Base-by-base conservation (phyloP, 1,140 invertebrate genomes). In the Zelostemma sp. region DNA sequence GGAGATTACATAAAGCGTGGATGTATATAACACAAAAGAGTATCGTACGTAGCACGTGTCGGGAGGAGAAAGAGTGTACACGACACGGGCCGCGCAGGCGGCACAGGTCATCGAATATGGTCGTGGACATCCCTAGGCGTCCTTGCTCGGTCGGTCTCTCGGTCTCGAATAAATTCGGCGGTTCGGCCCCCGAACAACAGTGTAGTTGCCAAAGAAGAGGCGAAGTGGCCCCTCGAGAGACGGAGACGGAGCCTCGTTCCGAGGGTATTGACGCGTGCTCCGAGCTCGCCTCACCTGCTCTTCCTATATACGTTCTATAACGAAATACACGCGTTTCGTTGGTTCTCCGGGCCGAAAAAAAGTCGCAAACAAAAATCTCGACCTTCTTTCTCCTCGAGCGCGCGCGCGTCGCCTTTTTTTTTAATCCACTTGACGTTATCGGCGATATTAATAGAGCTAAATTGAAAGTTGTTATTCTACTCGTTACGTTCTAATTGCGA, bases 221-320 rank as follows among this genome's bases (percentile, higher is more conserved):
- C 43, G 16, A 38, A 19, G 28, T 60, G 47, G 53, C 59, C 59
- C 64, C 21, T 75, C 63, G 53, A 74, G 77, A 65, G n/a, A n/a
- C n/a, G n/a, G n/a, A n/a, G n/a, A n/a, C n/a, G 8, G 21, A 25
- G 63, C 49, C 71, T 51, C 51, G 61, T 43, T 79, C 77, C 73
- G 63, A 73, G 73, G 70, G 65, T 79, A 79, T 78, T 77, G 76
- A 75, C 69, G 71, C 55, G 49, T 47, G 43, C 55, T 48, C 56
- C 25, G 43, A 61, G 55, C 71, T 72, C 61, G 63, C 53, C 58
- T 58, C 79, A 75, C 77, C 75, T 75, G 77, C 75, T 76, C 59
- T 61, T 64, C 56, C 56, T 11, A n/a, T 31, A 6, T 14, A 38
- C 35, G 35, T 38, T 14, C 35, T 14, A 38, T 6, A 11, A 38